These are phyloP conservation scores for Axinella damicornis DNA, from an alignment of 37 sponge, comb jelly and placozoan genomes.

Conservation along the genomic window DNA sequence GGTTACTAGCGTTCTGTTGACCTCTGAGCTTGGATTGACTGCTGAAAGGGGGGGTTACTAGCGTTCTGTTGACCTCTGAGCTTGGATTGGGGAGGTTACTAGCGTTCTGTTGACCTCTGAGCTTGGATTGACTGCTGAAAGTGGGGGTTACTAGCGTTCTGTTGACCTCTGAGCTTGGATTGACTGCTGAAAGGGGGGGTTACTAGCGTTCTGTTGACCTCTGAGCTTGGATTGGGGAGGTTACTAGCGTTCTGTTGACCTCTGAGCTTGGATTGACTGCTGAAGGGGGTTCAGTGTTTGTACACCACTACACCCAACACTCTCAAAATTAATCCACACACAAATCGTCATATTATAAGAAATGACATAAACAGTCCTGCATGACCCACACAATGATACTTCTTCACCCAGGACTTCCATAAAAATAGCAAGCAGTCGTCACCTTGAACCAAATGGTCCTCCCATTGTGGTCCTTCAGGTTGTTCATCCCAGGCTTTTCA, in stretches of 20 bases:
- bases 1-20: neutral
- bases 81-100: neutral
- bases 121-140: no score
- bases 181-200: no score
- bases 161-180: neutral
- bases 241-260: no score
- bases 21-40: neutral
- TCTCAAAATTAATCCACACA: no score
- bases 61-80: neutral
- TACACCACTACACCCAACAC: neutral
- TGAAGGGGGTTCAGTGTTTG: neutral
- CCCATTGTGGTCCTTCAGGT: constrained; percentile 77
- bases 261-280: neutral
- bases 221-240: neutral
- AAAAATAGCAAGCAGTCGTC: no score
- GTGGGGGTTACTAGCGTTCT: neutral
- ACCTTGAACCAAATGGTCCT: constrained; percentile 89
- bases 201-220: neutral
- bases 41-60: no score
- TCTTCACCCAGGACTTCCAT: no score
- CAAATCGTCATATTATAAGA: no score
- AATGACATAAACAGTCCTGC: no score
- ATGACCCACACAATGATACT: no score
- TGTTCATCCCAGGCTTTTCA: constrained; percentile 77
- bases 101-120: neutral